These are phyloP conservation scores for Siniperca knerii DNA, from an alignment of 2,113 vertebrate species.

Conservation along the genomic window DNA sequence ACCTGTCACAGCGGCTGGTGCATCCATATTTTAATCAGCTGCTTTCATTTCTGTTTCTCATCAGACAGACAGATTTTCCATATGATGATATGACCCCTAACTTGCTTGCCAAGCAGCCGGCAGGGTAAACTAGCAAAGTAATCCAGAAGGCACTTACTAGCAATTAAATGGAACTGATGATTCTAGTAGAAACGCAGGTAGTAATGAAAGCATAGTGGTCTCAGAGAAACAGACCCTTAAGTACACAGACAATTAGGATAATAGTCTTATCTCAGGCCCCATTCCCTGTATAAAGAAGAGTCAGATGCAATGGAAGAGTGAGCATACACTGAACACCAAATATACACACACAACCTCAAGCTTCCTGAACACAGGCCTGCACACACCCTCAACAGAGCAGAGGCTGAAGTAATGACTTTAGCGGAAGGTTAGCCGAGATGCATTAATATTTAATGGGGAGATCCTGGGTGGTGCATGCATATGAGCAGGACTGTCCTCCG, in stretches of 20 bases:
- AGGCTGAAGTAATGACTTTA: conserved; percentile 67
- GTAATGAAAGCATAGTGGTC: conserved; percentile 23
- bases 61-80: conserved; percentile 38
- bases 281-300: conserved; percentile 38
- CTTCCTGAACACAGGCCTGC: conserved; percentile 22
- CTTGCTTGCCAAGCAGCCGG: not conserved
- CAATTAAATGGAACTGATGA: conserved; percentile 15
- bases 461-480: conserved; percentile 60
- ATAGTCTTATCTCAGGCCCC: conserved; percentile 42
- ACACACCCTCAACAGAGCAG: conserved; percentile 17
- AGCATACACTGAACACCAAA: conserved; percentile 30
- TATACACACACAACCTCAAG: conserved; percentile 35
- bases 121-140: conserved; percentile 31
- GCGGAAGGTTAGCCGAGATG: conserved; percentile 52
- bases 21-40: conserved; percentile 39
- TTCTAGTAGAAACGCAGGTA: conserved; percentile 29
- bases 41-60: conserved; percentile 36
- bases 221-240: conserved; percentile 38
- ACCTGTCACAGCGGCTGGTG: conserved; percentile 48
- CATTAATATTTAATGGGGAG: conserved; percentile 76
- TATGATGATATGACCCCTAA: conserved; percentile 32
- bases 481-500: conserved; percentile 49
- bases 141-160: conserved; percentile 8
- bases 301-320: conserved; percentile 18
- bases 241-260: conserved; percentile 42